Base-by-base conservation (phyloP, 1,140 invertebrate genomes). In the Lineus longissimus region DNA sequence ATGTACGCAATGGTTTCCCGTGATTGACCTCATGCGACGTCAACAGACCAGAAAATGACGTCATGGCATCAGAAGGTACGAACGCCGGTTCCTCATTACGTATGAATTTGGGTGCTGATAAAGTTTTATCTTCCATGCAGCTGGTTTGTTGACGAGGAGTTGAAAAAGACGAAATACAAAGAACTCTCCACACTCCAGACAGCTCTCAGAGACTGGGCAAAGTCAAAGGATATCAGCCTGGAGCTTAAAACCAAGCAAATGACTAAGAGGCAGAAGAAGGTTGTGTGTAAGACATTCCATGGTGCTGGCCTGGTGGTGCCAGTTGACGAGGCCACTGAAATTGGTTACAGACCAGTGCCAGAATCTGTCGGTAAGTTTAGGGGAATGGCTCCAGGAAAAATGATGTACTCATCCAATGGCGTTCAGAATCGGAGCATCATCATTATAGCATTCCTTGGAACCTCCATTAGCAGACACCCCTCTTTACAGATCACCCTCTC, bases 221-320 rank as follows among this genome's bases (percentile, higher is more conserved):
- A 87, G 55, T 80, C 85, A 25, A 81, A 90, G 59, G 82, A 87
- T 1, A 86, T 89, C 67, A 81, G 81, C 15, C 75, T 93, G 23
- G 86, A 88, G 19, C 78, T 81, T 60, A 86, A 84, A 61, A 87
- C 86, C 13, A 70, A 80, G 55, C 81, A 81, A 54, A 88, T 90
- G 81, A 86, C 86, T 73, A 74, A 80, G 36, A 81, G 91, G 62
- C 84, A 89, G 29, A 88, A 86, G 67, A 86, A 86, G 64, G 85
- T 74, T n/a, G 87, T 94, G 1, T 82, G 89, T 29, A 89, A 87
- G 77, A 90, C 88, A 29, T 92, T 96, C 68, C 91, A 95, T 79
- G 86, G 87, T 64, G 88, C 89, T 65, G 94, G 94, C 1, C 89
- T 97, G 75, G 90, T 95, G 40, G 93, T 96, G 2, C 92, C 93